Percentiles rank a stretch among this genome's conserved stretches.
phyloP scores from a whole-genome alignment of 30 jellyfish, hydroid and myxozoan species.

The Clytia hemisphaerica region DNA sequence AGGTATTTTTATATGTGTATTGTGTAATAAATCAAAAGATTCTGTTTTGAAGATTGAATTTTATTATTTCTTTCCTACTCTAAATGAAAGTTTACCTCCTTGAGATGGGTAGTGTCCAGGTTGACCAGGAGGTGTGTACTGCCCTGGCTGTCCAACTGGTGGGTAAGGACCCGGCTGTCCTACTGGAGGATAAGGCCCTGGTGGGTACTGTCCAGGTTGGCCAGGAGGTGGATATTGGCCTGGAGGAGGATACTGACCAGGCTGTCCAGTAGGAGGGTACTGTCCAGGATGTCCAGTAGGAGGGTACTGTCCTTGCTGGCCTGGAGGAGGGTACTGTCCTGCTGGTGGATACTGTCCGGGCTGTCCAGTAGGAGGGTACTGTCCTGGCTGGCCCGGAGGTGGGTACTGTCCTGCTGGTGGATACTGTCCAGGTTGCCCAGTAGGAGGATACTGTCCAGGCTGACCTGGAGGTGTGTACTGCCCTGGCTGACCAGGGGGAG shows the following conservation, averaged over 20 bases:
- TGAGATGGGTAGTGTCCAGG: not conserved
- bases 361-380: slow-evolving; percentile 23
- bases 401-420: slow-evolving; percentile 31
- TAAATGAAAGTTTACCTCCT: not conserved
- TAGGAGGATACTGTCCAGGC: slow-evolving; percentile 26
- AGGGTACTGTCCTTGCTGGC: slow-evolving; percentile 14
- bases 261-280: slow-evolving; percentile 30
- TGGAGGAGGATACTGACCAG: slow-evolving; percentile 39
- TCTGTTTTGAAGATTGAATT: too few species aligned
- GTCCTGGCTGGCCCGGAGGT: slow-evolving; percentile 31
- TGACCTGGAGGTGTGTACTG: slow-evolving; percentile 29
- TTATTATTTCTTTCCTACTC: too few species aligned
- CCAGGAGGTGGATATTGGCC: slow-evolving; percentile 47
- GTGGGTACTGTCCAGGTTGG: slow-evolving; percentile 25
- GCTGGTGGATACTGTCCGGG: slow-evolving; percentile 46
- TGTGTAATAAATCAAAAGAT: too few species aligned
- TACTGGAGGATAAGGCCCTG: too few species aligned
- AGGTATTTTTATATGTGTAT: too few species aligned
- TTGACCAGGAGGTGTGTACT: slow-evolving; percentile 19
- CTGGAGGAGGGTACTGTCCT: slow-evolving; percentile 47
- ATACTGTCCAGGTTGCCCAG: slow-evolving; percentile 33
- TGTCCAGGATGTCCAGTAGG: slow-evolving; percentile 23
- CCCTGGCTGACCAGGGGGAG: slow-evolving; percentile 28
- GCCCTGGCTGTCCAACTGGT: slow-evolving; percentile 31
- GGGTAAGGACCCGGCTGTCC: slow-evolving; percentile 15